Evolutionary conservation across 2,888 invertebrate genomes (phyloP).

Genomic region (Thelaira solivaga): DNA sequence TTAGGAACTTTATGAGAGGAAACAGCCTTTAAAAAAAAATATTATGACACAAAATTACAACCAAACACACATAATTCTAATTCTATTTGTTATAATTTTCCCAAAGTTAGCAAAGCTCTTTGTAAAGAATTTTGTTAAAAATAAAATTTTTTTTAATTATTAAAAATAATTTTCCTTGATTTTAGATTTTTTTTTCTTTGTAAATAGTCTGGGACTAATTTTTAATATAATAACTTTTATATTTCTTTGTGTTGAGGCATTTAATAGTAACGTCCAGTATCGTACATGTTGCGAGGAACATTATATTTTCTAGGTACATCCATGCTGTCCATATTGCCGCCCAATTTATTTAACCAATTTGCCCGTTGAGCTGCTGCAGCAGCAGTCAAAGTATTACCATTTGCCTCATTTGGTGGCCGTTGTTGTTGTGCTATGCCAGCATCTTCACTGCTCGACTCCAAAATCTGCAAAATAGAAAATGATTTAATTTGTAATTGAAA

Average conservation of each 20-base stretch:
- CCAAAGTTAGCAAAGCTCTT: background rate
- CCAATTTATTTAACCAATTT: slow-evolving; percentile 71
- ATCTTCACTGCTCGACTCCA: slow-evolving; percentile 76
- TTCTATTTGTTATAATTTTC: background rate
- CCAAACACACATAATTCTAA: too few species aligned
- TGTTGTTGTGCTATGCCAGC: slow-evolving; percentile 63
- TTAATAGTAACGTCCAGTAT: slow-evolving; percentile 69
- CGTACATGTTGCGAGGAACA: slow-evolving; percentile 65
- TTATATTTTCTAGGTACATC: slow-evolving; percentile 65
- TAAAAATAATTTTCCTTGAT: too few species aligned
- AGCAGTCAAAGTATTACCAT: slow-evolving; percentile 62
- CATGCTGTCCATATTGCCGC: slow-evolving; percentile 66
- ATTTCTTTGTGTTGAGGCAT: background rate
- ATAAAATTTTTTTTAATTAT: too few species aligned
- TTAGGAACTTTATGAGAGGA: slow-evolving; percentile 46
- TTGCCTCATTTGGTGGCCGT: slow-evolving; percentile 67
- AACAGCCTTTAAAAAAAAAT: slow-evolving; percentile 28
- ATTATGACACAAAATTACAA: background rate
- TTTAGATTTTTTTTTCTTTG: too few species aligned
- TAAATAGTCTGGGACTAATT: too few species aligned
- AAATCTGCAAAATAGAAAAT: slow-evolving; percentile 69
- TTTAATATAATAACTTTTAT: background rate
- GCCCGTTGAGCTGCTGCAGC: slow-evolving; percentile 64
- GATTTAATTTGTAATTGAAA: slow-evolving; percentile 9
- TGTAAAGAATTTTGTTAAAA: too few species aligned